Base-by-base conservation (phyloP, 2,113 vertebrate species). In the Tyrannus savana region DNA sequence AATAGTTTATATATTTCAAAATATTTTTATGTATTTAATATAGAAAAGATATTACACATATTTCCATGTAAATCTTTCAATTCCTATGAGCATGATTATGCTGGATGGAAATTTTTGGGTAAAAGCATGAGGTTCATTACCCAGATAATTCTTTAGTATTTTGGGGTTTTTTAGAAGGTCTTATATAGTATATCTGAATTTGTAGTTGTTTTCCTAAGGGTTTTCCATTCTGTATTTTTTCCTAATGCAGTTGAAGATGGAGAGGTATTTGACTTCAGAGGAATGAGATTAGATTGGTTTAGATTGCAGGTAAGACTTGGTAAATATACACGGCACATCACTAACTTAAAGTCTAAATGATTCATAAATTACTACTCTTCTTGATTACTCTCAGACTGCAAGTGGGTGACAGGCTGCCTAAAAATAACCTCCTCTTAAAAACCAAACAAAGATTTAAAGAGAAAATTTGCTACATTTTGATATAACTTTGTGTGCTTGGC, bases 281-380 rank as follows among this genome's bases (percentile, higher is more conserved):
- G 99, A 94, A 99, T 99, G 99, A 98, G 99, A 90, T 98, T 99
- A 97, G 99, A 99, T 97, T 99, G 99, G 99, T 99, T 99, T 97
- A 98, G 99, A 89, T 98, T 99, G 96, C 99, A 99, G 99, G 99
- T 99, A 98, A 97, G 97, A 52, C 42, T 42, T 92, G 22, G 21
- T 52, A 60, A 71, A 68, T 52, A 19, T 8, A 3, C 2, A 1
- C 73, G 50, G 23, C 1, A 0, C 27, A 49, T 85, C 31, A 44
- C 10, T 46, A 58, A 52, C 24, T 47, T 39, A 17, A 89, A 87
- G 19, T 23, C 8, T 18, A 74, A 81, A 9, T n/a, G 1, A 47
- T 80, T 60, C 30, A 5, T 25, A 30, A 53, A 28, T 72, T 13
- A 23, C 10, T 74, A 6, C 18, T 79, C 8, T 79, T 75, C 7